A percentile compares a stretch with the other conserved stretches of the same genome.
Conservation (phyloP, 2,113 vertebrate genomes). For the Panthera uncia region DNA sequence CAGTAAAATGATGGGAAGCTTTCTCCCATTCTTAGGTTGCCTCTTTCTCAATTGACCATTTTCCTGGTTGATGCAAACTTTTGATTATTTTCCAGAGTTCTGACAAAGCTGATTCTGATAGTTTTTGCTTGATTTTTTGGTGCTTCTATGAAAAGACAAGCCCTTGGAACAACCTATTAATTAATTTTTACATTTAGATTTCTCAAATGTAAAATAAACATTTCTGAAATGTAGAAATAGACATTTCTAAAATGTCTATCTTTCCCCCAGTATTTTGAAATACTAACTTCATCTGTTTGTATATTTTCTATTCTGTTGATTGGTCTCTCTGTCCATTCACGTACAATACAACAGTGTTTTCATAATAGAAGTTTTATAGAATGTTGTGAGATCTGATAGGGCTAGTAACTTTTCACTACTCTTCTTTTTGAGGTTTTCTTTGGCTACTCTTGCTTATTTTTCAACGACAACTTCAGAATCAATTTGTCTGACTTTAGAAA, state of each 20-base stretch:
- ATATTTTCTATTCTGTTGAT: constrained; percentile 21
- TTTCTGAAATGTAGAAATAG: no score
- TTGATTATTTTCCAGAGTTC: constrained; percentile 25
- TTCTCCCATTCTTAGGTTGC: neutral
- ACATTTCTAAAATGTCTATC: neutral
- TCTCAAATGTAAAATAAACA: no score
- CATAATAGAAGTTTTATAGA: neutral
- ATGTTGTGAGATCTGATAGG: neutral
- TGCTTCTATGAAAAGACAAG: neutral
- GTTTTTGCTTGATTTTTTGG: neutral
- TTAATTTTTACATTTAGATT: constrained; percentile 32
- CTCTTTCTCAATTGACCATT: constrained; percentile 15
- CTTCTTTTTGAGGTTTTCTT: neutral
- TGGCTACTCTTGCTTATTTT: constrained; percentile 20
- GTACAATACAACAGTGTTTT: neutral
- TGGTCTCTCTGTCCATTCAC: neutral
- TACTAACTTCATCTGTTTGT: constrained; percentile 28
- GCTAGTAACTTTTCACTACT: neutral
- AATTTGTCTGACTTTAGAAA: constrained; percentile 18
- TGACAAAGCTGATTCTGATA: neutral
- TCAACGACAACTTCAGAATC: constrained; percentile 24
- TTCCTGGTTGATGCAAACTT: neutral
- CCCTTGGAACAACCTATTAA: neutral
- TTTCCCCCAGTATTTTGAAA: constrained; percentile 38
- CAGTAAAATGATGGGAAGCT: neutral